Evolutionary conservation across 2,797 vertebrate genomes (phyloP).

Genomic region (Petrocephalus sullivani): DNA sequence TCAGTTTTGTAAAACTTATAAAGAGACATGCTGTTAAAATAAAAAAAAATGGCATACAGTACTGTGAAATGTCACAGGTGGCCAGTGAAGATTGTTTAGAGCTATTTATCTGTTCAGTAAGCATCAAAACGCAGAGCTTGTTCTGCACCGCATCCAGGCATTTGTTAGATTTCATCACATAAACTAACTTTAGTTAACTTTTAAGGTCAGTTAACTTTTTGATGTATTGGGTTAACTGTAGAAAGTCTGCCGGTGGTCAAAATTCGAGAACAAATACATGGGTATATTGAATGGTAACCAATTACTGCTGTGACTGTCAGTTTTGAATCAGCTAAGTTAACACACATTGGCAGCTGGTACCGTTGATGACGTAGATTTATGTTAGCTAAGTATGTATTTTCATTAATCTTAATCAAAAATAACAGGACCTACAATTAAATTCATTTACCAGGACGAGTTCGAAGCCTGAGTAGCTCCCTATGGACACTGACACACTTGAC

Average conservation of each 20-base stretch:
- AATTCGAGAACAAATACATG: not conserved
- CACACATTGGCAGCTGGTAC: not conserved
- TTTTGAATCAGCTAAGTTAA: not conserved
- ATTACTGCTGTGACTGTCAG: not conserved
- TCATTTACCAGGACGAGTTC: conserved; percentile 76
- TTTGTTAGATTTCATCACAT: not conserved
- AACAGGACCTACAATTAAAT: not conserved
- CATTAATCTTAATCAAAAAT: not conserved
- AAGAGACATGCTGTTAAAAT: not conserved
- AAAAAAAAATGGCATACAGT: not conserved
- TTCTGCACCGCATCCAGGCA: not conserved
- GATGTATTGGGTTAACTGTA: not conserved
- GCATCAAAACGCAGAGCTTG: not conserved
- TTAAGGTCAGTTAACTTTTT: not conserved
- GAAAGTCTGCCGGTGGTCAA: not conserved
- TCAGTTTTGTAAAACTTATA: conserved; percentile 33
- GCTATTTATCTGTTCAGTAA: not conserved
- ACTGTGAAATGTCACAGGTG: not conserved
- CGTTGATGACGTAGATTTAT: not conserved
- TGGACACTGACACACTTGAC: conserved; percentile 98
- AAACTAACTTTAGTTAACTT: not conserved
- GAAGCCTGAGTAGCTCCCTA: conserved; percentile 85
- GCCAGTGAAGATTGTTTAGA: not conserved
- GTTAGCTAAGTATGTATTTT: not conserved
- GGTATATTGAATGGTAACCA: not conserved